phyloP scores from a whole-genome alignment of 1,140 invertebrate species.

The Elymnias hypermnestra region DNA sequence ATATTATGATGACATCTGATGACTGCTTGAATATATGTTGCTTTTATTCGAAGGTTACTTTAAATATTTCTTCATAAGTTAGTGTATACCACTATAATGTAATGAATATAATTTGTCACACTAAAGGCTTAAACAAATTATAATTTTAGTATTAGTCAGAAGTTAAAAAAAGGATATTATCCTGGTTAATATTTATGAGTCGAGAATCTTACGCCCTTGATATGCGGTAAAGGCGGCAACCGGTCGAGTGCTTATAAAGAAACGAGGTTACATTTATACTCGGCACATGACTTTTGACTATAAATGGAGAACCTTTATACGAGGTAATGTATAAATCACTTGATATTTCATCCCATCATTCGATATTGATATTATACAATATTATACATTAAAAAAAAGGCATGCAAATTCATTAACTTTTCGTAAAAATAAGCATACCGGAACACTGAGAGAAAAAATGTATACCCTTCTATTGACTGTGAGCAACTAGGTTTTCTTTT shows the following conservation, averaged over 20 bases:
- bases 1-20: too few relatives aligned
- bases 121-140: too few relatives aligned
- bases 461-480: too few relatives aligned
- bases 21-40: too few relatives aligned
- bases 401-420: not conserved
- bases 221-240: constrained; percentile 36
- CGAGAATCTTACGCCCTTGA: constrained; percentile 46
- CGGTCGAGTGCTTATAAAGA: constrained; percentile 44
- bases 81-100: too few relatives aligned
- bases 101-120: too few relatives aligned
- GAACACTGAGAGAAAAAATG: too few relatives aligned
- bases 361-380: constrained; percentile 1
- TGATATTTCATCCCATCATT: constrained; percentile 13
- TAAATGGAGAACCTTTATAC: constrained; percentile 31
- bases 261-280: constrained; percentile 48
- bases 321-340: constrained; percentile 11
- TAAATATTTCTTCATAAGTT: too few relatives aligned
- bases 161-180: constrained; percentile 17
- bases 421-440: too few relatives aligned
- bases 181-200: constrained; percentile 27
- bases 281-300: constrained; percentile 37
- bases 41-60: too few relatives aligned
- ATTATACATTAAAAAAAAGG: constrained; percentile 1
- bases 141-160: too few relatives aligned
- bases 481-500: too few relatives aligned